These are phyloP conservation scores for Perca fluviatilis DNA, from an alignment of 2,113 vertebrate genomes.

Conservation along the genomic window DNA sequence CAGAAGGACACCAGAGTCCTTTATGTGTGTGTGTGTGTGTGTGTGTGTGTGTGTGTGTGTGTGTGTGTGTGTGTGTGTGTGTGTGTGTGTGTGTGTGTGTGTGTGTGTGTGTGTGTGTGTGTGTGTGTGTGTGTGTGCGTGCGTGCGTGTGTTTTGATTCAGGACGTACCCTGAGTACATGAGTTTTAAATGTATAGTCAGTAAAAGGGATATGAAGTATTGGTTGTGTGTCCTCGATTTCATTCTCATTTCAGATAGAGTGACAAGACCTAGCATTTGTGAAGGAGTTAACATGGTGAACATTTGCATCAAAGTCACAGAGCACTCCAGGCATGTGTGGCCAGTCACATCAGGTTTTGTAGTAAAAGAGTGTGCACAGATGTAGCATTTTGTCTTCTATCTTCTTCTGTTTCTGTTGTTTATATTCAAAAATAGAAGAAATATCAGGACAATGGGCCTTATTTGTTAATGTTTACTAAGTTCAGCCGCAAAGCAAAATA, in stretches of 20 bases:
- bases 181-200: slow-evolving; percentile 6
- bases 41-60: slow-evolving; percentile 4
- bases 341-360: not conserved
- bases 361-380: not conserved
- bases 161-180: no score
- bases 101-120: not conserved
- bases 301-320: not conserved
- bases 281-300: slow-evolving; percentile 17
- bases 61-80: slow-evolving; percentile 8
- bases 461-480: not conserved
- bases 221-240: slow-evolving; percentile 22
- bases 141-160: slow-evolving; percentile 24
- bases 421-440: not conserved
- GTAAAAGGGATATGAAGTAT: slow-evolving; percentile 22
- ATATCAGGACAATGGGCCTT: not conserved
- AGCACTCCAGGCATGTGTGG: not conserved
- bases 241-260: slow-evolving; percentile 44
- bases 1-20: slow-evolving; percentile 34
- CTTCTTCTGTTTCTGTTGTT: not conserved
- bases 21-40: slow-evolving; percentile 1
- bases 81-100: slow-evolving; percentile 4
- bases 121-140: slow-evolving; percentile 4
- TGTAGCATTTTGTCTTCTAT: not conserved
- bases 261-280: slow-evolving; percentile 16
- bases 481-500: not conserved